Conservation (phyloP, 2,888 invertebrate species). For the Melieria picta region DNA sequence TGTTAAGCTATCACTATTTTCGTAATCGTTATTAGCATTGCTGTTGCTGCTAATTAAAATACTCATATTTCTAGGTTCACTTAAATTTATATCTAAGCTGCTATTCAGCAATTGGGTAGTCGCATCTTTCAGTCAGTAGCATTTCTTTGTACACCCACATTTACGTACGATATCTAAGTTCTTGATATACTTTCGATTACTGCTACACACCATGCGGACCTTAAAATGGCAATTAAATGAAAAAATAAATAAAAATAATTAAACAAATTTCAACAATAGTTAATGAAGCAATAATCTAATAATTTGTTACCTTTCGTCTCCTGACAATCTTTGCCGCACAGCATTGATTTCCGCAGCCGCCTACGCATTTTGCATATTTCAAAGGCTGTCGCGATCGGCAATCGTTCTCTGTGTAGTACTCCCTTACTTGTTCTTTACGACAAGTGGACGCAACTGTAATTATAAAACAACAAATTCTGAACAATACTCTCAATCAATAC, state of each 20-base stretch:
- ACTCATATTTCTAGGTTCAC: slow-evolving; percentile 55
- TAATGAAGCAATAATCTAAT: neutral
- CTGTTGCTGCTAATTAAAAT: slow-evolving; percentile 55
- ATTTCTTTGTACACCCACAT: slow-evolving; percentile 94
- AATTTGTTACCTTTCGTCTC: slow-evolving; percentile 81
- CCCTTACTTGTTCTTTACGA: slow-evolving; percentile 88
- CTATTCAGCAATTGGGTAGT: slow-evolving; percentile 68
- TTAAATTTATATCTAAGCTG: slow-evolving; percentile 66
- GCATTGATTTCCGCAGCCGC: slow-evolving; percentile 85
- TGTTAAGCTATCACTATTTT: slow-evolving; percentile 44
- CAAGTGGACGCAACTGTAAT: slow-evolving; percentile 76
- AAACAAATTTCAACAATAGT: neutral
- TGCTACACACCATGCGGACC: slow-evolving; percentile 90
- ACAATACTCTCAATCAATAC: too few species aligned
- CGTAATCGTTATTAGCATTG: slow-evolving; percentile 50
- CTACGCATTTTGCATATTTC: slow-evolving; percentile 86
- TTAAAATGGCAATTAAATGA: slow-evolving; percentile 58
- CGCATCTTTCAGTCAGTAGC: slow-evolving; percentile 78
- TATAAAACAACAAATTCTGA: too few species aligned
- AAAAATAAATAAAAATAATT: neutral
- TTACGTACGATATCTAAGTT: slow-evolving; percentile 96
- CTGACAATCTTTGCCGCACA: slow-evolving; percentile 93
- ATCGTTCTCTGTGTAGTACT: slow-evolving; percentile 89
- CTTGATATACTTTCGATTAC: slow-evolving; percentile 93
- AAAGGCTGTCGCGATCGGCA: slow-evolving; percentile 92